These are phyloP conservation scores for Augiades crinisus DNA, from an alignment of 2,888 invertebrate species.

Conservation along the genomic window DNA sequence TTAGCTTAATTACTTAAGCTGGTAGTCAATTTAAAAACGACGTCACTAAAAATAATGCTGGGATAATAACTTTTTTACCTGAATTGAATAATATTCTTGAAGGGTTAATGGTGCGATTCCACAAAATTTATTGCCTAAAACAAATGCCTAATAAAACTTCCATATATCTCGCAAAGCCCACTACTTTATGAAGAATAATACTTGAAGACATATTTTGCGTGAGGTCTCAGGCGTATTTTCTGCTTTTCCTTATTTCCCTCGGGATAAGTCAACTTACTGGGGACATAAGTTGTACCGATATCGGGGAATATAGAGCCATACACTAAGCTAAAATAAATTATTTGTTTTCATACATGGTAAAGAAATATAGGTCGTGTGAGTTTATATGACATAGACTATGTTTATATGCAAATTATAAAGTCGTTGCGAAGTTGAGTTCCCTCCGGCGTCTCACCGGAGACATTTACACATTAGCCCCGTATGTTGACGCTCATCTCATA, in stretches of 20 bases:
- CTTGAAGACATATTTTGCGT: conserved; percentile 65
- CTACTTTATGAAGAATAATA: conserved; percentile 42
- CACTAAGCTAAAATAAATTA: conserved; percentile 9
- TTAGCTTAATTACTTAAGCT: too few relatives aligned
- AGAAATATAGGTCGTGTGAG: too few relatives aligned
- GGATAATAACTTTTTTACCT: conserved; percentile 4
- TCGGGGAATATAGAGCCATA: conserved; percentile 40
- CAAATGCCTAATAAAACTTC: conserved; percentile 30
- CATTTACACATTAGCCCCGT: too few relatives aligned
- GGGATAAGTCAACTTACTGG: conserved; percentile 73
- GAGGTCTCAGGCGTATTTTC: conserved; percentile 66
- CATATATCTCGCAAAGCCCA: conserved; percentile 29
- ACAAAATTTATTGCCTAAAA: conserved; percentile 21
- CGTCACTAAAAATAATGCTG: background rate
- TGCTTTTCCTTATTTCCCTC: conserved; percentile 75
- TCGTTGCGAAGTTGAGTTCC: too few relatives aligned
- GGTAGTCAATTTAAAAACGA: too few relatives aligned
- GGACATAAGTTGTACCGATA: conserved; percentile 70
- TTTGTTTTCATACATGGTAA: conserved; percentile 4
- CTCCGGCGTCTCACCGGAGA: too few relatives aligned
- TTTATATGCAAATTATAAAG: background rate
- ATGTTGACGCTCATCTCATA: too few relatives aligned
- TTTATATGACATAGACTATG: too few relatives aligned
- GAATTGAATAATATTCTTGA: conserved; percentile 11
- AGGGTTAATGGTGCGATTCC: conserved; percentile 8